A percentile compares a stretch with the other conserved stretches of the same genome.
phyloP scores from a whole-genome alignment of 2,113 vertebrate species.

The Hiodon tergisus region DNA sequence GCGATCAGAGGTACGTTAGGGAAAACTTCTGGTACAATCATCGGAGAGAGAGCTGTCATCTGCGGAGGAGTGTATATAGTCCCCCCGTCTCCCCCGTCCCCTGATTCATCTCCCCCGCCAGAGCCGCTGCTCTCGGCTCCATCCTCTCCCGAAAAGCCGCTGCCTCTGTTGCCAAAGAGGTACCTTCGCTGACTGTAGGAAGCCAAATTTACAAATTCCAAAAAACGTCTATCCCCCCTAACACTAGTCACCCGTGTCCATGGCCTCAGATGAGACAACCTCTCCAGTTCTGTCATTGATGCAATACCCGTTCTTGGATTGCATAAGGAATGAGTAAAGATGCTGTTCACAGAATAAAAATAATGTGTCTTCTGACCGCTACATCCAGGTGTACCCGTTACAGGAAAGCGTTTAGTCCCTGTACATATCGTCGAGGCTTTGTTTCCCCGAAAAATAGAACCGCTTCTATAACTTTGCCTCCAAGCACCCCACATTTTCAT shows the following conservation, averaged over 20 bases:
- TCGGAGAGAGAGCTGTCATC: constrained; percentile 85
- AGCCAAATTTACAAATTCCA: not conserved
- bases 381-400: not conserved
- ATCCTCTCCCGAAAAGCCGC: constrained; percentile 59
- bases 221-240: not conserved
- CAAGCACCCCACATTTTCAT: constrained; percentile 46
- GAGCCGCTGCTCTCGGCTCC: constrained; percentile 52
- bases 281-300: constrained; percentile 28
- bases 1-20: constrained; percentile 89
- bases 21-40: constrained; percentile 87
- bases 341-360: constrained; percentile 26
- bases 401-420: not conserved
- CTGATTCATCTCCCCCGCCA: constrained; percentile 27
- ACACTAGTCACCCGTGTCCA: constrained; percentile 42
- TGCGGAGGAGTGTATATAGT: constrained; percentile 53
- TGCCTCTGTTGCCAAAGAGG: constrained; percentile 49
- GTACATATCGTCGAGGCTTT: not conserved
- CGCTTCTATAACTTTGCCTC: constrained; percentile 32
- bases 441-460: constrained; percentile 2
- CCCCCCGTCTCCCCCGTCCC: constrained; percentile 34
- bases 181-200: constrained; percentile 32
- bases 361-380: constrained; percentile 11
- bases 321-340: constrained; percentile 10
- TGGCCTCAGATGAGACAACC: constrained; percentile 19
- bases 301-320: not conserved